A percentile compares a stretch with the other conserved stretches of the same genome.
Conservation (phyloP, 2,797 vertebrate genomes). For the Ceyx erithaca region DNA sequence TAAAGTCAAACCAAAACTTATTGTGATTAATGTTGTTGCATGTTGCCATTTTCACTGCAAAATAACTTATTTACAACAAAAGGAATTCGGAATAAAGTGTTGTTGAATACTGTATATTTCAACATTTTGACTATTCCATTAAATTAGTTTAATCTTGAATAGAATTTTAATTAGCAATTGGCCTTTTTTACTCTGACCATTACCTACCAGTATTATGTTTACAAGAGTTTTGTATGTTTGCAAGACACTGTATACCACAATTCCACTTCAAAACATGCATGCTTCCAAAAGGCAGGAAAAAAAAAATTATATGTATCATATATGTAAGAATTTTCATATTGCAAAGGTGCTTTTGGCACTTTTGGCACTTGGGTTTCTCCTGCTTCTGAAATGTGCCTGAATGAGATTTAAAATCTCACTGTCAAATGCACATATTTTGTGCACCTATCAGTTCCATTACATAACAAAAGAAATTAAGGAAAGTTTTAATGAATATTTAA, state of each 20-base stretch:
- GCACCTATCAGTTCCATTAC: neutral
- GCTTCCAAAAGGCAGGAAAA: neutral
- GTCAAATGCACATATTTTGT: neutral
- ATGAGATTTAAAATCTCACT: neutral
- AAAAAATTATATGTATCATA: neutral
- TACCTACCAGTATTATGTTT: neutral
- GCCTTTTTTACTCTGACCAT: neutral
- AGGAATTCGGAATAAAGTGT: neutral
- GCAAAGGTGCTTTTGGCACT: neutral
- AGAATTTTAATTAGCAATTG: neutral
- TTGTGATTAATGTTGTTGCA: neutral
- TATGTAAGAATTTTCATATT: conserved; percentile 1
- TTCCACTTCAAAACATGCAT: neutral
- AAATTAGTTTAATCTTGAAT: neutral
- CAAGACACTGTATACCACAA: neutral
- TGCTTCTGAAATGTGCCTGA: neutral
- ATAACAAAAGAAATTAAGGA: neutral
- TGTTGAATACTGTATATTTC: neutral
- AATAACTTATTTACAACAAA: neutral
- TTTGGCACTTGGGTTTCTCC: neutral
- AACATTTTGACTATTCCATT: neutral
- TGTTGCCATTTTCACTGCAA: neutral
- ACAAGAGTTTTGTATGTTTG: neutral
- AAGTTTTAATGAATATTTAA: neutral
- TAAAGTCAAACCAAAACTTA: neutral